Evolutionary conservation across 1,140 invertebrate genomes (phyloP).

Genomic region (Cherax quadricarinatus): DNA sequence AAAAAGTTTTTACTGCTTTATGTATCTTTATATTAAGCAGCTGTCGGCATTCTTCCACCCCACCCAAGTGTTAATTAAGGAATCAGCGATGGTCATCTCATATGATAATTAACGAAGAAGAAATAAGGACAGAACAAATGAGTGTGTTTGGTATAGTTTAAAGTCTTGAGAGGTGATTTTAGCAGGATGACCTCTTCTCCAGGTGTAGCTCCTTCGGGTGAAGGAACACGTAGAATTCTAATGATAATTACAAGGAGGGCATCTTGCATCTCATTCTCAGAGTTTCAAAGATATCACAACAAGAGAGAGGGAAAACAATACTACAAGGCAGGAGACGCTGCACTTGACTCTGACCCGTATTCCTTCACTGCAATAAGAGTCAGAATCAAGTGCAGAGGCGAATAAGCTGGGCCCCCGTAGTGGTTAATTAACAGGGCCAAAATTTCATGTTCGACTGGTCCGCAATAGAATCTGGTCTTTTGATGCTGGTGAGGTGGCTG

Average conservation of each 20-base stretch:
- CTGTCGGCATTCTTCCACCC: too few species aligned
- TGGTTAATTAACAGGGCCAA: constrained; percentile 60
- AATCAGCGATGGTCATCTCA: too few species aligned
- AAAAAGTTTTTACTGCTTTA: too few species aligned
- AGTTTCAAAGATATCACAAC: constrained; percentile 38
- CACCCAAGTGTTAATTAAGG: too few species aligned
- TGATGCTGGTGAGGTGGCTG: constrained; percentile 50
- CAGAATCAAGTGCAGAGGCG: background rate
- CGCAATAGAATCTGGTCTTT: constrained; percentile 65
- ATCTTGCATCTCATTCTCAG: constrained; percentile 48
- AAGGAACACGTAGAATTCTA: constrained; percentile 34
- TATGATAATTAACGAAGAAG: background rate
- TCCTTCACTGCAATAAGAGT: background rate
- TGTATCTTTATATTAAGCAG: too few species aligned
- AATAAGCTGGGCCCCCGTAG: background rate
- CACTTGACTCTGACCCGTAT: background rate
- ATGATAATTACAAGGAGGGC: constrained; percentile 34
- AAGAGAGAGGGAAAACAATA: constrained; percentile 45
- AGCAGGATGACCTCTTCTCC: background rate
- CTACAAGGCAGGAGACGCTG: background rate
- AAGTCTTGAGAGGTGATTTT: background rate
- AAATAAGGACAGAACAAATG: background rate
- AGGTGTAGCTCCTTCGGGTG: constrained; percentile 8
- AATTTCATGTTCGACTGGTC: constrained; percentile 63
- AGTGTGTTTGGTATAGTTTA: background rate